Evolutionary conservation across 1,140 invertebrate genomes (phyloP).

Genomic region (Leptonema lineaticorne): DNA sequence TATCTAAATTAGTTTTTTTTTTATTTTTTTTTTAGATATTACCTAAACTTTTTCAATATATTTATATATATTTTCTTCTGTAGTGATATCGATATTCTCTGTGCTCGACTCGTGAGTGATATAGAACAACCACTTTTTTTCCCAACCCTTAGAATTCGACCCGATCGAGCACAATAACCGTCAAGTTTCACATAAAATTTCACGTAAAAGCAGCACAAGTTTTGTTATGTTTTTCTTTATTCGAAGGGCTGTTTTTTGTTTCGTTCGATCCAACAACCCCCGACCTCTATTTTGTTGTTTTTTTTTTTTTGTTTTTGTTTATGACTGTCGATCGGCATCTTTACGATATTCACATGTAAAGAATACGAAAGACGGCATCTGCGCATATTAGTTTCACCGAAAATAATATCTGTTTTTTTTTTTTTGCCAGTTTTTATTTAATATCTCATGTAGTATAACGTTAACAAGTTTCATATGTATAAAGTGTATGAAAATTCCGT

Average conservation of each 20-base stretch:
- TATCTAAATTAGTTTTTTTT: too few species aligned
- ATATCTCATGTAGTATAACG: not conserved
- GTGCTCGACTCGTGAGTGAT: too few species aligned
- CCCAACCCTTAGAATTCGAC: not conserved
- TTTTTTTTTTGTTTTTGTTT: constrained; percentile 4
- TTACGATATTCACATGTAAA: constrained; percentile 10
- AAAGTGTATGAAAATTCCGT: too few species aligned
- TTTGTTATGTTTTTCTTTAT: not conserved
- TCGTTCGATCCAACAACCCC: too few species aligned
- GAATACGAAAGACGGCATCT: not conserved
- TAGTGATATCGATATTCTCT: too few species aligned
- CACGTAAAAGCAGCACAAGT: constrained; percentile 10
- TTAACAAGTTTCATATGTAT: too few species aligned
- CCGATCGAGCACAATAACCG: constrained; percentile 3
- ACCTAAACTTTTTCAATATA: too few species aligned
- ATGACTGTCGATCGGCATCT: constrained; percentile 12
- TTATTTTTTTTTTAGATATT: too few species aligned
- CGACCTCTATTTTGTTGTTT: not conserved
- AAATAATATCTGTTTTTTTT: not conserved
- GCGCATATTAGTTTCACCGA: constrained; percentile 7
- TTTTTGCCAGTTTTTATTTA: not conserved
- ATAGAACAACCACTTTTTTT: not conserved
- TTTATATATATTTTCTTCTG: too few species aligned
- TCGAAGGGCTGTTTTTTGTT: too few species aligned
- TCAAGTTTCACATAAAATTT: constrained; percentile 9